Percentiles rank a stretch among this genome's conserved stretches.
phyloP scores from a whole-genome alignment of 92 coral and sea anemone genomes.

The Phenganax subtilis region DNA sequence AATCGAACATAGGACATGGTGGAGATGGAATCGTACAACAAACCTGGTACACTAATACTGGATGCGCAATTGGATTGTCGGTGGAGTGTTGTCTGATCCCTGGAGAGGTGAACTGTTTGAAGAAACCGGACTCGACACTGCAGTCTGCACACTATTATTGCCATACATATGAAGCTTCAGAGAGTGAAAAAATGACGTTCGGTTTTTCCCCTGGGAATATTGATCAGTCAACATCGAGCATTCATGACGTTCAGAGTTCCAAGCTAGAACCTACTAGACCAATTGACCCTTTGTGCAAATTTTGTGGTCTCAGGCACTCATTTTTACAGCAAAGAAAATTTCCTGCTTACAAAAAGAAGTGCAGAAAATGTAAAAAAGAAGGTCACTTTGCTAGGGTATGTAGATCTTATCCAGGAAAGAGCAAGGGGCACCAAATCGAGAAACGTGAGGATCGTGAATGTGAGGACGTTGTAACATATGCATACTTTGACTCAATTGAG shows the following conservation, averaged over 20 bases:
- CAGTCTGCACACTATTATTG: constrained; percentile 57
- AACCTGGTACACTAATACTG: constrained; percentile 40
- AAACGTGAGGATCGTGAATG: not conserved
- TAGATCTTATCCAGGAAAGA: not conserved
- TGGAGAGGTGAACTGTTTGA: constrained; percentile 57
- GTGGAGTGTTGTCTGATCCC: constrained; percentile 52
- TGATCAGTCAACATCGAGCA: too few relatives aligned
- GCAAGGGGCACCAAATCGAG: constrained; percentile 30
- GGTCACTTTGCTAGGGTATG: constrained; percentile 56
- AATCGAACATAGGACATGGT: not conserved
- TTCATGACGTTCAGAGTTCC: not conserved
- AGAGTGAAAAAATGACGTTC: constrained; percentile 44
- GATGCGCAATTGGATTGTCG: constrained; percentile 58
- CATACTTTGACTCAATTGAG: constrained; percentile 58
- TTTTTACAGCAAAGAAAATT: constrained; percentile 50
- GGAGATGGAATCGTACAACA: not conserved
- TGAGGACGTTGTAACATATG: constrained; percentile 17
- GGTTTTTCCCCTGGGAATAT: constrained; percentile 13
- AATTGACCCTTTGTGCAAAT: constrained; percentile 40
- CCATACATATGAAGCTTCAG: constrained; percentile 48
- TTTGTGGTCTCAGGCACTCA: constrained; percentile 61
- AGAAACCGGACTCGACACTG: constrained; percentile 55
- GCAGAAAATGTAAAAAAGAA: constrained; percentile 41
- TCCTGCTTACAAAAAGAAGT: constrained; percentile 48
- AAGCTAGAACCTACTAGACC: constrained; percentile 4